A percentile compares a stretch with the other conserved stretches of the same genome.
Conservation (phyloP, 2,888 invertebrate species). For the Melikaiella ostensackeni region DNA sequence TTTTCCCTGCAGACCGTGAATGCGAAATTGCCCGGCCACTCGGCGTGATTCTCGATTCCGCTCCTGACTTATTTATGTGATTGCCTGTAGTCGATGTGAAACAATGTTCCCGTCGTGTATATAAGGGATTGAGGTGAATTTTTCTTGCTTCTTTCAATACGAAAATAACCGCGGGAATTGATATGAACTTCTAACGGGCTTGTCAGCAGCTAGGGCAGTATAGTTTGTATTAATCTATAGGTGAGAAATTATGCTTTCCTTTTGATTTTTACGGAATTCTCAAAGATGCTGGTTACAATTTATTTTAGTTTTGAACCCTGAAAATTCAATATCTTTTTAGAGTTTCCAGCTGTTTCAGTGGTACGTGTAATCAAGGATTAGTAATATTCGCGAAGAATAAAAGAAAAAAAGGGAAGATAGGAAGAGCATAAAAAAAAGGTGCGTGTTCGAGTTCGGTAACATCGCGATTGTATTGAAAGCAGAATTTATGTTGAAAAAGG, state of each 20-base stretch:
- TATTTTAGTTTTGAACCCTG: too few relatives aligned
- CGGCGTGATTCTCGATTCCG: slow-evolving; percentile 55
- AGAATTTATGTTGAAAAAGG: slow-evolving; percentile 57
- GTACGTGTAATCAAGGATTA: neutral
- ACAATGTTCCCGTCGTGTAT: slow-evolving; percentile 54
- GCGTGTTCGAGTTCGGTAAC: slow-evolving; percentile 36
- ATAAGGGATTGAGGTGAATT: slow-evolving; percentile 5
- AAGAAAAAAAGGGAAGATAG: slow-evolving; percentile 15
- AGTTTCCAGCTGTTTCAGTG: neutral
- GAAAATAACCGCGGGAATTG: slow-evolving; percentile 27
- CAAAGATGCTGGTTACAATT: too few relatives aligned
- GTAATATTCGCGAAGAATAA: neutral
- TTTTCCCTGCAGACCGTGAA: slow-evolving; percentile 73
- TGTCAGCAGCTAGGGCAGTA: neutral
- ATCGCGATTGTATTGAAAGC: slow-evolving; percentile 39
- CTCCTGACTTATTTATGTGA: slow-evolving; percentile 61
- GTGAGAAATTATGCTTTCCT: too few relatives aligned
- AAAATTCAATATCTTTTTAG: neutral
- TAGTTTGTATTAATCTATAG: too few relatives aligned
- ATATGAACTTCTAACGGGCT: slow-evolving; percentile 1
- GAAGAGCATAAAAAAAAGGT: slow-evolving; percentile 20
- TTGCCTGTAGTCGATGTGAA: slow-evolving; percentile 54
- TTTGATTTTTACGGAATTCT: too few relatives aligned
- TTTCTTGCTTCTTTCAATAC: neutral
- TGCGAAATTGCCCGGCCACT: slow-evolving; percentile 69